Conservation (phyloP, 2,888 invertebrate genomes). For the Ecliptopera silaceata region DNA sequence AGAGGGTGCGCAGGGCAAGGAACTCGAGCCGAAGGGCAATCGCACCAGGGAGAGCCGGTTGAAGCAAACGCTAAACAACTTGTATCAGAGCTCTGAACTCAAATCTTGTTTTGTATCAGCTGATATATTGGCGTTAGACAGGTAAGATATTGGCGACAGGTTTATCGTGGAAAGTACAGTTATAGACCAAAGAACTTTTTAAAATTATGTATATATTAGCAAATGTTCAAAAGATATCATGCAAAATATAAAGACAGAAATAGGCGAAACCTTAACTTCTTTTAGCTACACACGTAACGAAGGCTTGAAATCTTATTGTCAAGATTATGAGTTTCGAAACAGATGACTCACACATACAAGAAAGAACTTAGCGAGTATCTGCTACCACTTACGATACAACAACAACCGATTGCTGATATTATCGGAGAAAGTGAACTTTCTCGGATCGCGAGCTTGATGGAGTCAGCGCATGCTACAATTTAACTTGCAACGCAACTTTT, state of each 20-base stretch:
- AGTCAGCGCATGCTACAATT: slow-evolving; percentile 41
- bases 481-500: slow-evolving; percentile 28
- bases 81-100: slow-evolving; percentile 89
- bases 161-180: slow-evolving; percentile 5
- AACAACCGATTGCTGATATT: slow-evolving; percentile 41
- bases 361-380: slow-evolving; percentile 28
- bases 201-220: neutral
- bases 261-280: no score
- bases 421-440: slow-evolving; percentile 72
- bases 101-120: slow-evolving; percentile 89
- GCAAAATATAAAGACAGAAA: neutral
- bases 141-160: slow-evolving; percentile 77
- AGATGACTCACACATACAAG: slow-evolving; percentile 31
- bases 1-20: slow-evolving; percentile 84
- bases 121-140: slow-evolving; percentile 93
- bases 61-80: slow-evolving; percentile 88
- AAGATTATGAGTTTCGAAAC: slow-evolving; percentile 26
- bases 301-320: no score
- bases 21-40: slow-evolving; percentile 87
- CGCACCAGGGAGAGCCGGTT: slow-evolving; percentile 89
- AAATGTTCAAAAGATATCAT: neutral
- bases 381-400: slow-evolving; percentile 31
- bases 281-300: neutral
- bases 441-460: slow-evolving; percentile 52
- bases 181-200: neutral